Evolutionary conservation across 2,113 vertebrate species (phyloP), one percentile per base, ranked within the genome.

Genomic region (Ibidorhyncha struthersii): DNA sequence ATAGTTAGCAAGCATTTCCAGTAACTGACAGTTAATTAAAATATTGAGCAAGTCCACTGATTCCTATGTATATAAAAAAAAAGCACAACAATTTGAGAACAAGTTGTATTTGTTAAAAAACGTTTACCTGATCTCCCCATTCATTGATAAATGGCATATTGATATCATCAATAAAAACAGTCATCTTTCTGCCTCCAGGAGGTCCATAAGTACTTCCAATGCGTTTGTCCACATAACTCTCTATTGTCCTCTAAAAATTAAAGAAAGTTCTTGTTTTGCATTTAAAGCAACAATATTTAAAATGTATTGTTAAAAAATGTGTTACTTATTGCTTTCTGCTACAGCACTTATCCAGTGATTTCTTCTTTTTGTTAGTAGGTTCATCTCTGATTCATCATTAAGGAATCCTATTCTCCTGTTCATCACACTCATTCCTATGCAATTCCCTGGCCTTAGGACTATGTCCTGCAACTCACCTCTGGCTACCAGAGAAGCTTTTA

Each of bases 101-200:
- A 66, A 58, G 53, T 18, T 3, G 0, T 32, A 53, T 56, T 63
- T 69, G 36, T 29, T 77, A 14, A 73, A 86, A 82, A 82, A 2
- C 38, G 12, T 61, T 70, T 97, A 98, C 98, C 98, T 98, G 98
- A 96, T 98, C 98, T 94, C 98, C 98, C 98, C 98, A 98, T 87
- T 98, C 98, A 93, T 98, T 98, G 96, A 98, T 98, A 92, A 98
- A 66, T 6, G 98, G 98, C 98, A 98, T 98, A 71, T 98, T 98
- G 84, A 98, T 98, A 78, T 98, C 98, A 92, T 98, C 98, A 96
- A 98, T 97, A 95, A 98, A 98, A 41, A 98, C 79, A 22, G 98
- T 98, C 98, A 98, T 98, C 95, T 97, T 98, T 85, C 98, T 98
- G 50, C 98, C 98, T 52, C 97, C 98, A 86, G 98, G 98, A 34